Base-by-base conservation (phyloP, 2,797 vertebrate genomes). In the Semotilus atromaculatus region DNA sequence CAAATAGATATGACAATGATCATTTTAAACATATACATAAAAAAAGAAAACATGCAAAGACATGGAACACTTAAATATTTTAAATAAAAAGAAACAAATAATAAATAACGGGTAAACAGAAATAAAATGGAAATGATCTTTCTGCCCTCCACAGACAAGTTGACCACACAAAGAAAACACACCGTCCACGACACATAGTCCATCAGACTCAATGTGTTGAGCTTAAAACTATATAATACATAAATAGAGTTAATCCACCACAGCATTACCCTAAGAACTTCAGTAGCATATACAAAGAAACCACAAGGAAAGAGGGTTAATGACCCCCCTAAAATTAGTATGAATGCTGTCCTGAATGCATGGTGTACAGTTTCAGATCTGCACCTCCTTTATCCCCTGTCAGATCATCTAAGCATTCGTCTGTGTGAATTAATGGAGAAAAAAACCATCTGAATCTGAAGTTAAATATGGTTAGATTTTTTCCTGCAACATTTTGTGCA, bases 121-220 rank as follows among this genome's bases (percentile, higher is more conserved):
- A 89, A 91, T 9, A 26, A 64, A 85, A 86, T n/a, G 6, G 5
- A 68, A 26, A 73, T 78, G 21, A 11, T 70, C 3, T 73, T 51
- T 34, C 53, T 60, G 60, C 19, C 40, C 29, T 64, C 23, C 71
- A 60, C 31, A 68, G 34, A 48, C 11, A 48, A 51, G 19, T 62
- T 4, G 4, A 51, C 43, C 43, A 75, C 13, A 73, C 68, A 82
- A 21, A 36, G 16, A 48, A 21, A 66, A 68, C 62, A 55, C 51
- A 40, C 31, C 10, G 18, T 38, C 29, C 48, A 74, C 60, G 31
- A 68, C 62, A 55, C 19, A 31, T 23, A n/a, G 36, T 31, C 23
- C 48, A 68, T 31, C 29, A 43, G 16, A 64, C 18, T 13, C 13
- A 38, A 16, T 10, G 74, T 76, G 74, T 77, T 45, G n/a, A 64